These are phyloP conservation scores for Oreochromis aureus DNA, from an alignment of 2,113 vertebrate genomes.

Conservation along the genomic window DNA sequence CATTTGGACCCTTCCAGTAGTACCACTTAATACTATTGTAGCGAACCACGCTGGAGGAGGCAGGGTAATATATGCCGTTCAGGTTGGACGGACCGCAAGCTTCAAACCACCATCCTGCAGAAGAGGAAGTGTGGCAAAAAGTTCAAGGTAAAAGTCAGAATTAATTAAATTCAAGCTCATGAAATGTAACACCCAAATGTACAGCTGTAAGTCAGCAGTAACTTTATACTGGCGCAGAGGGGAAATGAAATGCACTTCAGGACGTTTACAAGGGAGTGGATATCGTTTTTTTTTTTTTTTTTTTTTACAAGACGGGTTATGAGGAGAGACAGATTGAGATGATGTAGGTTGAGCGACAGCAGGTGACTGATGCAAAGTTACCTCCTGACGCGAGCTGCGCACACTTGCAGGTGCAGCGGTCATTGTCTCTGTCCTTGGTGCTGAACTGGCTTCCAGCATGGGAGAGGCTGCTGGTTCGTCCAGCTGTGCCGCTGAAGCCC, in stretches of 20 bases:
- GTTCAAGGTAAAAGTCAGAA: slow-evolving; percentile 10
- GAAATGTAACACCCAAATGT: slow-evolving; percentile 30
- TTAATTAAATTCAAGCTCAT: slow-evolving; percentile 22
- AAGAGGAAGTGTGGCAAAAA: background rate
- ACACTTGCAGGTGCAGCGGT: slow-evolving; percentile 74
- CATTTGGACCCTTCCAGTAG: slow-evolving; percentile 80
- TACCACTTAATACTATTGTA: slow-evolving; percentile 85
- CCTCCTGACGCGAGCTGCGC: slow-evolving; percentile 75
- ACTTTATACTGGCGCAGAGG: slow-evolving; percentile 31
- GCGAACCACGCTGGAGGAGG: slow-evolving; percentile 62
- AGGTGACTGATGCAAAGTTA: slow-evolving; percentile 14
- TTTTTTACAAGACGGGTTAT: background rate
- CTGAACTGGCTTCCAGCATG: slow-evolving; percentile 75
- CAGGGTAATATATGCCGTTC: slow-evolving; percentile 77
- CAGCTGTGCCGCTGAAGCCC: slow-evolving; percentile 71
- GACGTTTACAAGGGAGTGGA: slow-evolving; percentile 36
- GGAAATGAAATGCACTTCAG: slow-evolving; percentile 24
- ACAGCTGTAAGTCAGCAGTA: slow-evolving; percentile 34
- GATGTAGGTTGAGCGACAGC: background rate
- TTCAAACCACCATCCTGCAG: slow-evolving; percentile 82
- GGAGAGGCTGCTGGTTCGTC: slow-evolving; percentile 73
- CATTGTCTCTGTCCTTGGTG: slow-evolving; percentile 76
- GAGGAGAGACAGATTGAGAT: background rate
- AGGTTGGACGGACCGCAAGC: slow-evolving; percentile 82
- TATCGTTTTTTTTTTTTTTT: background rate